A percentile compares a stretch with the other conserved stretches of the same genome.
These are phyloP conservation scores for Phasianus colchicus DNA, from an alignment of 2,113 vertebrate species.

Conservation along the genomic window DNA sequence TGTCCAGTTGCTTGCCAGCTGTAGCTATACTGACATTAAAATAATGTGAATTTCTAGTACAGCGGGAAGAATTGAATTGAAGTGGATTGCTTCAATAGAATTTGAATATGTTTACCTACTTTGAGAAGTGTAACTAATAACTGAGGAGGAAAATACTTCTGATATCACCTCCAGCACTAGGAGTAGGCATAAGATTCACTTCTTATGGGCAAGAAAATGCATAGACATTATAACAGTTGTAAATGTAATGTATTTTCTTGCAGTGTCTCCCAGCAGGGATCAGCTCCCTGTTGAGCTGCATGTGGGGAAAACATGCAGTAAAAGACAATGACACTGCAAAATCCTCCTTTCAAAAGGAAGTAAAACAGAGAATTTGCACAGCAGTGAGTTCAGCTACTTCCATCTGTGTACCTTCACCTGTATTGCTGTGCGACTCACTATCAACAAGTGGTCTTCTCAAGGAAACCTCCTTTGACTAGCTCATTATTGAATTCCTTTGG, in stretches of 20 bases:
- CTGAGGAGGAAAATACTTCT: not conserved
- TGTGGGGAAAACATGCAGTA: not conserved
- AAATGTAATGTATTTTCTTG: not conserved
- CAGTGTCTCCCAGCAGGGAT: not conserved
- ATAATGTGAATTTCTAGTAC: not conserved
- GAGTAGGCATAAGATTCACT: not conserved
- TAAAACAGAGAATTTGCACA: not conserved
- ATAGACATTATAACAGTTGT: not conserved
- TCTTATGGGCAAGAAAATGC: not conserved
- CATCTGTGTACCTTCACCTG: not conserved
- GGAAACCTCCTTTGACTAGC: not conserved
- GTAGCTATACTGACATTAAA: conserved; percentile 11
- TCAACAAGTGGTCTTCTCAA: not conserved
- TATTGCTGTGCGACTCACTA: not conserved
- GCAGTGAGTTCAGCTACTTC: not conserved
- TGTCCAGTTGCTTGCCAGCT: not conserved
- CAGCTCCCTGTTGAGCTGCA: not conserved
- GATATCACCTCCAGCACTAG: not conserved
- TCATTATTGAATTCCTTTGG: not conserved
- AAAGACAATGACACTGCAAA: not conserved
- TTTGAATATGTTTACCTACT: conserved; percentile 34
- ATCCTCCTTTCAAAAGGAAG: not conserved
- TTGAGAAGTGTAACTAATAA: not conserved
- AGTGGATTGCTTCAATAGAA: not conserved
- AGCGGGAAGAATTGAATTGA: not conserved